Evolutionary conservation across 2,797 vertebrate species (phyloP).

Genomic region (Ammospiza maritima): DNA sequence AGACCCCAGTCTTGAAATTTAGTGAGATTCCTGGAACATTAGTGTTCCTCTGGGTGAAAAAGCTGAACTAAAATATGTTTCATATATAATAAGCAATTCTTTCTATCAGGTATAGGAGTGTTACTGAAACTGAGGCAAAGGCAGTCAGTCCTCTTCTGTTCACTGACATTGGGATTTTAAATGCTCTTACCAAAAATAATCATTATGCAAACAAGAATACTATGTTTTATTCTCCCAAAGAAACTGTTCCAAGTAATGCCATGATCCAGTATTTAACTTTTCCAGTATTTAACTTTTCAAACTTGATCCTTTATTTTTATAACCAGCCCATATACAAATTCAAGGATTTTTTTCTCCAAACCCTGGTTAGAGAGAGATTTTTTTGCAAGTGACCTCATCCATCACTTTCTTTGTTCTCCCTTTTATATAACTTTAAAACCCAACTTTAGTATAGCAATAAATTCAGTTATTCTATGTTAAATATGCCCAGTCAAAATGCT

Average conservation of each 20-base stretch:
- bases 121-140: neutral
- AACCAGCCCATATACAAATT: neutral
- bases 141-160: neutral
- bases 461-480: neutral
- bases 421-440: neutral
- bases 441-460: neutral
- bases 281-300: neutral
- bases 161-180: neutral
- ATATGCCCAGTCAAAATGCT: neutral
- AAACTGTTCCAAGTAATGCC: neutral
- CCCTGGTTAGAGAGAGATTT: neutral
- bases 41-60: neutral
- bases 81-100: neutral
- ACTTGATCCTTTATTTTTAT: neutral
- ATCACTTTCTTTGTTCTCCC: neutral
- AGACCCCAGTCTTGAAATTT: neutral
- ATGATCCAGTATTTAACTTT: neutral
- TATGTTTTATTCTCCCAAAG: neutral
- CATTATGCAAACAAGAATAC: neutral
- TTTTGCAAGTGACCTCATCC: neutral
- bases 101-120: neutral
- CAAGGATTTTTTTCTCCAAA: neutral
- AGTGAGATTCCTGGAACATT: neutral
- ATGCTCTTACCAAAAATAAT: neutral
- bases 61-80: neutral